Evolutionary conservation across 2,797 vertebrate genomes (phyloP).

Genomic region (Synanceia verrucosa): DNA sequence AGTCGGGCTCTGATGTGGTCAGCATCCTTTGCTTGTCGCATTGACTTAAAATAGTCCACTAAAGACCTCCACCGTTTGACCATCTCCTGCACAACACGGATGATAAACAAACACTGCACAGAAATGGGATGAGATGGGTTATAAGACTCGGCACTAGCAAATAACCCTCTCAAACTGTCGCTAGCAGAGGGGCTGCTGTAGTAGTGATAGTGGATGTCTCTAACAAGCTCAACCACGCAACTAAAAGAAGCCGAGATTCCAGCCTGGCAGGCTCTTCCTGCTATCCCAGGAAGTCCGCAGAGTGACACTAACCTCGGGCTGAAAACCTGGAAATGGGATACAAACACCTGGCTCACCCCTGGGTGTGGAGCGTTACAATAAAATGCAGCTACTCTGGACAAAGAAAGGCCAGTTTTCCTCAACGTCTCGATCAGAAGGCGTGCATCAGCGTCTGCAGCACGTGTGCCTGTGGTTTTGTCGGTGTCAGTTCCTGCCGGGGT

Average conservation of each 20-base stretch:
- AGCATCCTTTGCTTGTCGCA: background rate
- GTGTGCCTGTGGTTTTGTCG: rapidly evolving
- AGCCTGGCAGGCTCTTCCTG: constrained; percentile 53
- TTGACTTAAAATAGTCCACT: constrained; percentile 59
- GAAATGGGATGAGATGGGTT: constrained; percentile 3
- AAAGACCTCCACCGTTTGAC: constrained; percentile 64
- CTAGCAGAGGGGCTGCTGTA: constrained; percentile 4
- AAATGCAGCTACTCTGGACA: constrained; percentile 69
- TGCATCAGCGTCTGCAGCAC: background rate
- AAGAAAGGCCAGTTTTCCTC: constrained; percentile 34
- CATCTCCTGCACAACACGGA: constrained; percentile 61
- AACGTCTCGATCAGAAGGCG: constrained; percentile 51
- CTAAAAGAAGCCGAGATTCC: constrained; percentile 58
- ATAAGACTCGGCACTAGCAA: constrained; percentile 13
- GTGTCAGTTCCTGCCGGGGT: rapidly evolving
- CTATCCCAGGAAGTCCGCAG: constrained; percentile 62
- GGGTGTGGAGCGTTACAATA: constrained; percentile 63
- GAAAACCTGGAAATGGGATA: constrained; percentile 37
- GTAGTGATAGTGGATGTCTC: constrained; percentile 62
- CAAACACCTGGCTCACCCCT: constrained; percentile 16
- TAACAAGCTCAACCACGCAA: constrained; percentile 59
- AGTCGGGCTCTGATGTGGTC: constrained; percentile 47
- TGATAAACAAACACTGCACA: constrained; percentile 45
- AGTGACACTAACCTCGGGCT: constrained; percentile 63
- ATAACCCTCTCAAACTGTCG: constrained; percentile 53